Evolutionary conservation across 2,113 vertebrate genomes (phyloP).

Genomic region (Myotis yumanensis): DNA sequence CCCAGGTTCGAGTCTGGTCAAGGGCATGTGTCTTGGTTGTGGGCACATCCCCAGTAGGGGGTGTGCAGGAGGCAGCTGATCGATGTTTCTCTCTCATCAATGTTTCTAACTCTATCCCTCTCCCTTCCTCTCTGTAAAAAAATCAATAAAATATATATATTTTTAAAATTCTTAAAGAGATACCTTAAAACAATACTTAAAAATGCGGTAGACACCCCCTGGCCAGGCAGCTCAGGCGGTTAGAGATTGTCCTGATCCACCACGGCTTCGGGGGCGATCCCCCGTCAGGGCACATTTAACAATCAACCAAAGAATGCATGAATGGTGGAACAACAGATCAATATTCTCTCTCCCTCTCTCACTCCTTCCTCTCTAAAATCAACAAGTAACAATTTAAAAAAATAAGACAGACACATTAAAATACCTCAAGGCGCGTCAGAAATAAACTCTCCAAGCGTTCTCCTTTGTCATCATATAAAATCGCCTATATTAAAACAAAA

Average conservation of each 20-base stretch:
- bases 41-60: no score
- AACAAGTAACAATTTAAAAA: background rate
- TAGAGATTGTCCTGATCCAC: background rate
- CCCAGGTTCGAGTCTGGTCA: no score
- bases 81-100: no score
- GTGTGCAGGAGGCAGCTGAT: no score
- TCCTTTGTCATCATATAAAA: constrained; percentile 86
- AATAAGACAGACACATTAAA: constrained; percentile 48
- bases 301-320: background rate
- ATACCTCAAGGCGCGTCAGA: constrained; percentile 84
- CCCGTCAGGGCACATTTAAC: background rate
- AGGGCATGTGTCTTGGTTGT: no score
- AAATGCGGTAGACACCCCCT: constrained; percentile 30
- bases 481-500: constrained; percentile 80
- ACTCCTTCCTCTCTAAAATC: background rate
- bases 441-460: constrained; percentile 86
- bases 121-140: no score
- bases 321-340: background rate
- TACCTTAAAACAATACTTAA: constrained; percentile 45
- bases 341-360: background rate
- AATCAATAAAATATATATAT: no score
- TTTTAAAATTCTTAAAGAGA: background rate
- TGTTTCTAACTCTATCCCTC: no score
- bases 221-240: background rate
- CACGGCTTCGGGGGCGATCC: background rate